Conservation (phyloP, 2,797 vertebrate genomes). For the Babyrousa celebensis region DNA sequence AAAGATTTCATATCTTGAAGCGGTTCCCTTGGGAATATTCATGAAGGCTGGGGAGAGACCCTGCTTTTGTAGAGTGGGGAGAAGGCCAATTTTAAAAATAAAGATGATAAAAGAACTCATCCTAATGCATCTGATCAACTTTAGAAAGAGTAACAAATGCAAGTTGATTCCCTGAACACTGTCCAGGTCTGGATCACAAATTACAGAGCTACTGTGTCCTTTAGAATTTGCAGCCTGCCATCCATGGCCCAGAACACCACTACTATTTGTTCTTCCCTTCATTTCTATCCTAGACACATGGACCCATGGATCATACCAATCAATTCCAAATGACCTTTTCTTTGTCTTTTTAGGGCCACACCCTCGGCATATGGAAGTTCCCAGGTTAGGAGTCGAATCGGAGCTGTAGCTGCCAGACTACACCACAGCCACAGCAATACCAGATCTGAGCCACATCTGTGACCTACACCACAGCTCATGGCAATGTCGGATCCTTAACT, state of each 20-base stretch:
- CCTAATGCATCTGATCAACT: neutral
- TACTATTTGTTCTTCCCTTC: neutral
- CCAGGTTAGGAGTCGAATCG: no score
- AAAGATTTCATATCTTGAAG: neutral
- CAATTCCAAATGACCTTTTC: neutral
- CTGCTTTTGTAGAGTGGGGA: neutral
- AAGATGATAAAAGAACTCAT: neutral
- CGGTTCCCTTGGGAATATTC: neutral
- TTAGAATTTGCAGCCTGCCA: neutral
- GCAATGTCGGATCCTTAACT: no score
- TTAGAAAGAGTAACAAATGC: neutral
- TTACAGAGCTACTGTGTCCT: neutral
- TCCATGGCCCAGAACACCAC: neutral
- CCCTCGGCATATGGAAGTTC: no score
- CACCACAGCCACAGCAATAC: no score
- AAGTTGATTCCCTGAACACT: neutral
- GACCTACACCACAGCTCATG: no score
- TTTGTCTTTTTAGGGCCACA: no score
- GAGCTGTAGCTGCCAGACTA: no score
- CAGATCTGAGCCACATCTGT: no score
- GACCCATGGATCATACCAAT: neutral
- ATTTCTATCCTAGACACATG: neutral
- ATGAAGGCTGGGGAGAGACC: neutral
- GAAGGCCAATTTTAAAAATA: neutral
- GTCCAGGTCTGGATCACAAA: neutral